These are phyloP conservation scores for Gadus macrocephalus DNA, from an alignment of 2,113 vertebrate genomes.

Conservation along the genomic window DNA sequence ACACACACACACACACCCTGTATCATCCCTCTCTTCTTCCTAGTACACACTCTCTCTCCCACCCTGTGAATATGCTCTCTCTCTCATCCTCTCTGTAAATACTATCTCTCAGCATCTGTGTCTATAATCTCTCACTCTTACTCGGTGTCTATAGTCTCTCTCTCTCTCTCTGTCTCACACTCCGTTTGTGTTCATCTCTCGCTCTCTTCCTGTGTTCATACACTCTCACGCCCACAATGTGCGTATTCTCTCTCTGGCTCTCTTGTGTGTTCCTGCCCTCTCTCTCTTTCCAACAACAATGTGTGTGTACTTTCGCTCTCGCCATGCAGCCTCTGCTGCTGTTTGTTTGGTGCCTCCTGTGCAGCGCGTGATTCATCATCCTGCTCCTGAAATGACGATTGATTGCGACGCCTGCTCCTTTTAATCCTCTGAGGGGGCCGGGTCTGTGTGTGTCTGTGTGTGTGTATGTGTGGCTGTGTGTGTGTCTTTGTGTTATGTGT, in stretches of 20 bases:
- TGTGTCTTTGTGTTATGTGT: too few relatives aligned
- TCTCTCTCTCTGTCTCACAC: neutral
- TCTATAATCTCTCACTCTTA: neutral
- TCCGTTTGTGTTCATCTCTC: neutral
- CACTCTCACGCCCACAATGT: constrained; percentile 9
- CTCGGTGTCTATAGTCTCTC: neutral
- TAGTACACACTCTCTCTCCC: neutral
- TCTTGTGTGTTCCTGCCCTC: neutral
- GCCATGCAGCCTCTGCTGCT: constrained; percentile 16
- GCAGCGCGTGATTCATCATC: constrained; percentile 62
- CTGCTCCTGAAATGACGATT: constrained; percentile 64
- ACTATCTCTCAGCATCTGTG: neutral
- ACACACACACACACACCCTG: neutral
- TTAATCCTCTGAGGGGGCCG: too few relatives aligned
- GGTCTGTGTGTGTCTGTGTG: too few relatives aligned
- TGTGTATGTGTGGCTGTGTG: too few relatives aligned
- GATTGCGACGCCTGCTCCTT: constrained; percentile 54
- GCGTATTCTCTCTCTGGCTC: neutral
- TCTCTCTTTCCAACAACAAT: constrained; percentile 8
- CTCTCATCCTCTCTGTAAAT: neutral
- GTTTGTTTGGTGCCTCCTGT: constrained; percentile 33
- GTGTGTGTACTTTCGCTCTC: constrained; percentile 11
- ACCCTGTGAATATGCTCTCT: neutral
- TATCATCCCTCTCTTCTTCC: neutral
- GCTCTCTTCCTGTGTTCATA: neutral